Base-by-base conservation (phyloP, 2,888 invertebrate species). In the Hirtodrosophila histrioides region DNA sequence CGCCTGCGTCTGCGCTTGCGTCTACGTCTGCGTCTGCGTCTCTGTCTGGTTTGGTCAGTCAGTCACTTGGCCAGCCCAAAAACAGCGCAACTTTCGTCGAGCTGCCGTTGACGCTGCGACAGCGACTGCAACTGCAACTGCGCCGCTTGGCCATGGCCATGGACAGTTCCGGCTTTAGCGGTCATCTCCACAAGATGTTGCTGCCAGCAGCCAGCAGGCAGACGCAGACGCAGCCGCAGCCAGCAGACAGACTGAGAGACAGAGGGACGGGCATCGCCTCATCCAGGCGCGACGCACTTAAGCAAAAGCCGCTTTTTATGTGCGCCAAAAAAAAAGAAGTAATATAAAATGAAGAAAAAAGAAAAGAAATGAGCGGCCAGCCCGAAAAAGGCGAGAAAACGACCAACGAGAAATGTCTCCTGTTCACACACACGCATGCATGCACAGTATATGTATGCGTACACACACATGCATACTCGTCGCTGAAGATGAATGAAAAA, bases 81-180 rank as follows among this genome's bases (percentile, higher is more conserved):
- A 79, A 77, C 87, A 73, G 85, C 77, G 77, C 85, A 87, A 84
- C 83, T 84, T 84, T 84, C 83, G 87, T 73, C 69, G 70, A 46
- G 75, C 64, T 65, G 74, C 40, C 36, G 55, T 43, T 48, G 39
- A 29, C 17, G 31, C 37, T 11, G 24, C 41, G 39, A 27, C 45
- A 33, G 33, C 40, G 39, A 46, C 70, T 43, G 35, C 60, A 24
- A 41, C 45, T 27, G 31, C 54, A 37, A 49, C 29, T 8, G 54
- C 66, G 53, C 35, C 53, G 50, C 56, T 33, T 61, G 74, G 79
- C 81, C 62, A 74, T 78, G 75, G 76, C 76, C 70, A 71, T 67
- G 70, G 74, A 66, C 77, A 82, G 82, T 82, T 82, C 82, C 82
- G 82, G 82, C 82, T 82, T 82, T 71, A 83, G 71, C 77, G 77